Conservation (phyloP, 2,888 invertebrate species). For the Tipula helvola region DNA sequence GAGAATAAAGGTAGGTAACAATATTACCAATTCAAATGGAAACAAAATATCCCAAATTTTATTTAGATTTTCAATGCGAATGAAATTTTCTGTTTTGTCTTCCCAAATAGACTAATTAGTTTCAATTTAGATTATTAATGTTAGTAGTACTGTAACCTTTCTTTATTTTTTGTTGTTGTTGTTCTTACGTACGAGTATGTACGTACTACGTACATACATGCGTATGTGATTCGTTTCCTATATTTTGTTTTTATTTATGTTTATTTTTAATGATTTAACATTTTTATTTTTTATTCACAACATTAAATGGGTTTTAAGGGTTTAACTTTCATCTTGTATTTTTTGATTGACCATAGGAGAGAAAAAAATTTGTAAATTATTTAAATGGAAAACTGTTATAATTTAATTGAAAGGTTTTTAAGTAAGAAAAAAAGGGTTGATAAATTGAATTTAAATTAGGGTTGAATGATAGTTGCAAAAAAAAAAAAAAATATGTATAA, state of each 20-base stretch:
- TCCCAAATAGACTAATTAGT: neutral
- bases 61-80: neutral
- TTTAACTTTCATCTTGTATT: neutral
- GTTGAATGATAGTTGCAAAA: neutral
- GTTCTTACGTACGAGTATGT: too few relatives aligned
- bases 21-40: neutral
- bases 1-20: neutral
- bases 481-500: neutral
- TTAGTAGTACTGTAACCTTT: neutral
- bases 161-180: neutral
- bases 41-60: neutral
- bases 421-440: neutral
- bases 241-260: neutral
- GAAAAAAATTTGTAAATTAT: neutral
- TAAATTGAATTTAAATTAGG: neutral
- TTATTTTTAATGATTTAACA: neutral
- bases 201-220: too few relatives aligned
- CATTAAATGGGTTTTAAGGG: neutral
- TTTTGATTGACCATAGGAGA: neutral
- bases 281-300: neutral
- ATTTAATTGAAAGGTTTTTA: neutral
- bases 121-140: neutral
- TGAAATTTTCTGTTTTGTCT: neutral
- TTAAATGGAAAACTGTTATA: slow-evolving; percentile 4
- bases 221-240: neutral